Conservation (phyloP, 2,888 invertebrate species). For the Agonopterix alstromeriana region DNA sequence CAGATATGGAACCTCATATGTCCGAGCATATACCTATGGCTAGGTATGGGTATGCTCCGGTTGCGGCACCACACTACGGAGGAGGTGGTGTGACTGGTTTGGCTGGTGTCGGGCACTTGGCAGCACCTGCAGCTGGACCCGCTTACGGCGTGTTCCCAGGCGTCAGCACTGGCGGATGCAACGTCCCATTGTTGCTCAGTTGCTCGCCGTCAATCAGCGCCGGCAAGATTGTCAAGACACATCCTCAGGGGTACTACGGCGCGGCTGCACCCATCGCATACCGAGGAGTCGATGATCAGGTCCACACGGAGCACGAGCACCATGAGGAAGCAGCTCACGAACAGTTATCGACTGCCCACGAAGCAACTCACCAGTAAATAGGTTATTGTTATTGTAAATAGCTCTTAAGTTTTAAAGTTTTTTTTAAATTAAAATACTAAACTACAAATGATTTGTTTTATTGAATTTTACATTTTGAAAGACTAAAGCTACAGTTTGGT, state of each 20-base stretch:
- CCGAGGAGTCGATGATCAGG: slow-evolving; percentile 33
- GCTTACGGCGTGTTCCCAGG: slow-evolving; percentile 54
- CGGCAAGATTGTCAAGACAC: slow-evolving; percentile 37
- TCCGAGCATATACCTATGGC: slow-evolving; percentile 40
- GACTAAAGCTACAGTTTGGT: neutral
- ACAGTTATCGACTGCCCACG: neutral
- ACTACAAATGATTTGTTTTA: neutral
- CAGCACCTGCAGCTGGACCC: slow-evolving; percentile 23
- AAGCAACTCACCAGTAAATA: neutral
- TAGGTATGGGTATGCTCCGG: slow-evolving; percentile 28
- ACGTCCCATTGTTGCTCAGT: slow-evolving; percentile 54
- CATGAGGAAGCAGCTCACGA: slow-evolving; percentile 21
- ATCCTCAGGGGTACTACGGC: slow-evolving; percentile 16
- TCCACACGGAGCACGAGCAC: slow-evolving; percentile 8
- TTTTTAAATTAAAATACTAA: neutral
- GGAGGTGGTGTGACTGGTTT: neutral
- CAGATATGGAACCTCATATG: slow-evolving; percentile 39
- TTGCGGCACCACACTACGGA: slow-evolving; percentile 8
- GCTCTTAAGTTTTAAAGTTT: neutral
- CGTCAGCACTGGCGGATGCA: slow-evolving; percentile 45
- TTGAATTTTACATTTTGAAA: neutral
- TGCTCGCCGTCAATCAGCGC: slow-evolving; percentile 54
- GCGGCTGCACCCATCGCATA: slow-evolving; percentile 22
- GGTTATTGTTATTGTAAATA: neutral
- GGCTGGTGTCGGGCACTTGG: slow-evolving; percentile 8